Conservation (phyloP, 2,113 vertebrate species). For the Leptosomus discolor region DNA sequence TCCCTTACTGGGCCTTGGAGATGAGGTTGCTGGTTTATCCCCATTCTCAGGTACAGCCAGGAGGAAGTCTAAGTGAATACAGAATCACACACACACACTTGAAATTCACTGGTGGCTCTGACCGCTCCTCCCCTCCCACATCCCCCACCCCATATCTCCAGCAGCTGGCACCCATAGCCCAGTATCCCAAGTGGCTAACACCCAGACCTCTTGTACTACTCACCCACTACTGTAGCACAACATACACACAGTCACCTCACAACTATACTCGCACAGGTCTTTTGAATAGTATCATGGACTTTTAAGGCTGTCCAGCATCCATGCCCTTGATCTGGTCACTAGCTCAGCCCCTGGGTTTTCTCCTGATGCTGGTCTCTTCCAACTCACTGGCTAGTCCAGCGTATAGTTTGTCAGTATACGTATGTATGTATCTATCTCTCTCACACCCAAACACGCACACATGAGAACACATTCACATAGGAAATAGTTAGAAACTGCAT, state of each 20-base stretch:
- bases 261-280: not conserved
- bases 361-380: not conserved
- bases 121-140: rapidly evolving
- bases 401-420: not conserved
- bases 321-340: not conserved
- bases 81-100: not conserved
- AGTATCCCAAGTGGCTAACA: not conserved
- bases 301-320: not conserved
- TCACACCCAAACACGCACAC: not conserved
- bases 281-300: not conserved
- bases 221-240: not conserved
- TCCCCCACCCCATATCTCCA: not conserved
- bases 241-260: not conserved
- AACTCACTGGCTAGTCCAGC: not conserved
- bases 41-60: not conserved
- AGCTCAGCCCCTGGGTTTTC: not conserved
- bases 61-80: not conserved
- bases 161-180: not conserved
- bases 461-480: rapidly evolving
- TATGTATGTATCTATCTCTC: too few relatives aligned
- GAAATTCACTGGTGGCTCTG: not conserved
- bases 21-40: not conserved
- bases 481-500: not conserved
- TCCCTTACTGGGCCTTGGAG: not conserved
- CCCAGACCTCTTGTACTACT: not conserved